Conservation (phyloP, 2,113 vertebrate species). For the Malurus alboscapulatus region DNA sequence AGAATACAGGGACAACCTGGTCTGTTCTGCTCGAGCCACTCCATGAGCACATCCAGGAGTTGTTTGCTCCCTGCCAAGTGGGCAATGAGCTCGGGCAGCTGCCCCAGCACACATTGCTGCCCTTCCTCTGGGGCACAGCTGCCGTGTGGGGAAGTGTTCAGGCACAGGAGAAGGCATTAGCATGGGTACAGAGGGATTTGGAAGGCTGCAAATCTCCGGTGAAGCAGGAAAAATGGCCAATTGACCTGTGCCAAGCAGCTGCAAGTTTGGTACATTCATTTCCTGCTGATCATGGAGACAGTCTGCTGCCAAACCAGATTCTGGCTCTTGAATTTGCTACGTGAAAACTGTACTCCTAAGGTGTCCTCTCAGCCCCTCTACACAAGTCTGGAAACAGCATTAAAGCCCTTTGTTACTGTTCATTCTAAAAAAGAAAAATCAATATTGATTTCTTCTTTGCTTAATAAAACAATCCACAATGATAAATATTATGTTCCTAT, state of each 20-base stretch:
- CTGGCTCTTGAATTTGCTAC: background rate
- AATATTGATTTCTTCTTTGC: background rate
- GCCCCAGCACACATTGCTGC: rapidly evolving
- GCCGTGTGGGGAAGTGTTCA: rapidly evolving
- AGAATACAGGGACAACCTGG: background rate
- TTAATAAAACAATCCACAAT: background rate
- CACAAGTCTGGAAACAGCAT: background rate
- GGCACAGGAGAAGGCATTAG: background rate
- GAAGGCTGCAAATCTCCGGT: background rate
- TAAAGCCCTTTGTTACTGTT: background rate
- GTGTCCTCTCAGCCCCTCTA: background rate
- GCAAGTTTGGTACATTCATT: background rate
- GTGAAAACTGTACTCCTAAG: background rate
- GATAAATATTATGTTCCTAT: background rate
- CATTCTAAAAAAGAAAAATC: background rate
- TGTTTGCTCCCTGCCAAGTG: background rate
- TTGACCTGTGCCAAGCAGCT: background rate
- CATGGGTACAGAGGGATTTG: background rate
- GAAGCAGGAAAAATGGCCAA: background rate
- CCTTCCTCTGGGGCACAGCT: background rate
- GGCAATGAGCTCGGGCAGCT: rapidly evolving
- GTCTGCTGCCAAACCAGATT: background rate
- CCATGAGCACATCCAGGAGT: background rate
- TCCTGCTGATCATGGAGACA: background rate
- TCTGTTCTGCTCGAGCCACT: rapidly evolving